These are phyloP conservation scores for Aptenodytes patagonicus DNA, from an alignment of 2,113 vertebrate species.

Conservation along the genomic window DNA sequence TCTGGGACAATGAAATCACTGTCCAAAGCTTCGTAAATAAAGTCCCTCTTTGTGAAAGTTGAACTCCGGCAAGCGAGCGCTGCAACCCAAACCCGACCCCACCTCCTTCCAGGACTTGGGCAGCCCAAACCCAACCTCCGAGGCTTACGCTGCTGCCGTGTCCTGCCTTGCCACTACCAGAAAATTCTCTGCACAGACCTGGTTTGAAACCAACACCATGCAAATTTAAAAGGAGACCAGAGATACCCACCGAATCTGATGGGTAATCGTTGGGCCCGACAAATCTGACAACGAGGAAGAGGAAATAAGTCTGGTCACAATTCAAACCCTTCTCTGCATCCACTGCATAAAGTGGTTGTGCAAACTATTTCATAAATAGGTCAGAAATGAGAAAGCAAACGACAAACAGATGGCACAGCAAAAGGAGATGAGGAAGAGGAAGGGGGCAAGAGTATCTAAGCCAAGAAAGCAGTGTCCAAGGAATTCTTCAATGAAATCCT, in stretches of 20 bases:
- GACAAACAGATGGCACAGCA: not conserved
- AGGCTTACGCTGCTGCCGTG: accelerated
- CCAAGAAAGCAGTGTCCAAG: not conserved
- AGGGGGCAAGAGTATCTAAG: not conserved
- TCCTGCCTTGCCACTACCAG: not conserved
- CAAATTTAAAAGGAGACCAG: accelerated
- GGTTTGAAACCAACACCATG: accelerated
- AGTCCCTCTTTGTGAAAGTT: conserved; percentile 18
- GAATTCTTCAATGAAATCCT: not conserved
- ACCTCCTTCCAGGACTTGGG: not conserved
- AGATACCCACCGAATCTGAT: accelerated
- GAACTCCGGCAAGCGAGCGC: not conserved
- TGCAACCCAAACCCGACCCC: not conserved
- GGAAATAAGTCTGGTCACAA: not conserved
- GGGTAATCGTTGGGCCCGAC: accelerated
- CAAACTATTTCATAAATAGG: conserved; percentile 26
- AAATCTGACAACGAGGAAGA: not conserved
- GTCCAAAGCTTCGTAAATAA: not conserved
- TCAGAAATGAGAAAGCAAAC: conserved; percentile 5
- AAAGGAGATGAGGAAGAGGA: not conserved
- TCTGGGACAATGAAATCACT: not conserved
- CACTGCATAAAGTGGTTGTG: not conserved
- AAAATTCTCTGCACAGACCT: not conserved
- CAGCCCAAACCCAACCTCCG: not conserved
- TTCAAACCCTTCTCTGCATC: not conserved